These are phyloP conservation scores for Pipistrellus nathusii DNA, from an alignment of 2,797 vertebrate genomes.

Conservation along the genomic window DNA sequence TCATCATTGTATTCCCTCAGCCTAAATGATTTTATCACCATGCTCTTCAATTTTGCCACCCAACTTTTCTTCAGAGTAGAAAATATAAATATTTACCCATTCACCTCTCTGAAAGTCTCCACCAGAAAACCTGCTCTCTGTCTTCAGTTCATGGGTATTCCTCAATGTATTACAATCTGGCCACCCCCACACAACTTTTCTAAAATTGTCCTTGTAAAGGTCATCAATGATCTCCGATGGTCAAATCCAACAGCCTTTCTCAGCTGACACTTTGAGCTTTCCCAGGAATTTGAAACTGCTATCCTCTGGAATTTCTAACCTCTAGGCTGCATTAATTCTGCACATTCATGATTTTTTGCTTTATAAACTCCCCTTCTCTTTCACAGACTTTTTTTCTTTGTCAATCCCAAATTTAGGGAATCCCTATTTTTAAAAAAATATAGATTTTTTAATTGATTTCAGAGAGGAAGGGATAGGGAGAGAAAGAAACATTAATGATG, in stretches of 20 bases:
- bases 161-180: not conserved
- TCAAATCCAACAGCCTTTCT: not conserved
- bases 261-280: not conserved
- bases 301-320: not conserved
- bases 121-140: too few species aligned
- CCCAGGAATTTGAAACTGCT: not conserved
- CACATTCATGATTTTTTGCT: not conserved
- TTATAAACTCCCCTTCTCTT: not conserved
- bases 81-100: too few species aligned
- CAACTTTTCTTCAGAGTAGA: not conserved
- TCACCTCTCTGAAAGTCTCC: too few species aligned
- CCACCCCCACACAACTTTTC: not conserved
- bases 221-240: not conserved
- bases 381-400: not conserved
- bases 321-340: not conserved
- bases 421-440: not conserved
- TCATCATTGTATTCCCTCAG: not conserved
- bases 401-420: not conserved
- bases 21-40: not conserved
- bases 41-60: constrained; percentile 14
- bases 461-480: too few species aligned
- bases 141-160: not conserved
- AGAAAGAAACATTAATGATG: too few species aligned
- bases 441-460: too few species aligned
- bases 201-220: not conserved